Conservation (phyloP, 2,888 invertebrate species). For the Rotaria sp. region DNA sequence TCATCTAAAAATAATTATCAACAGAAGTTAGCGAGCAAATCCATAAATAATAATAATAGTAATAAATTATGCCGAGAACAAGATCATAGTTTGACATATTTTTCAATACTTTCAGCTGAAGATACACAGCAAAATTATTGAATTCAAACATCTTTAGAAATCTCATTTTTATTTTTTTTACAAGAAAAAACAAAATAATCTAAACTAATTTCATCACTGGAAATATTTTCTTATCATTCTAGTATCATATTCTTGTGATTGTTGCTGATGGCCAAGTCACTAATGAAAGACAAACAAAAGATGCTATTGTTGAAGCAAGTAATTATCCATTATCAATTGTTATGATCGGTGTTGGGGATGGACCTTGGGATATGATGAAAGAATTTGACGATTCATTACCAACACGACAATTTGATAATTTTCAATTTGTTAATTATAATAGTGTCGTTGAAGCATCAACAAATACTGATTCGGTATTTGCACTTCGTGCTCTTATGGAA, state of each 20-base stretch:
- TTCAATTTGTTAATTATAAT: constrained; percentile 59
- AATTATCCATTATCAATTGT: constrained; percentile 58
- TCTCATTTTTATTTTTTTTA: background rate
- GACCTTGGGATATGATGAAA: constrained; percentile 59
- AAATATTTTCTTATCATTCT: constrained; percentile 49
- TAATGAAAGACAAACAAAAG: constrained; percentile 55
- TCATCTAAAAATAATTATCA: too few species aligned
- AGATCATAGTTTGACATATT: too few species aligned
- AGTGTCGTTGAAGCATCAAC: constrained; percentile 49
- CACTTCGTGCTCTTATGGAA: constrained; percentile 58
- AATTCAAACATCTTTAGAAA: too few species aligned
- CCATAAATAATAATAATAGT: too few species aligned
- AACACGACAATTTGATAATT: constrained; percentile 58
- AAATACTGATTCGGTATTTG: constrained; percentile 47
- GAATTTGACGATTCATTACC: constrained; percentile 59
- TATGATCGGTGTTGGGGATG: constrained; percentile 59
- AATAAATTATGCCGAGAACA: too few species aligned
- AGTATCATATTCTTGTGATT: constrained; percentile 59
- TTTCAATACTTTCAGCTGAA: too few species aligned
- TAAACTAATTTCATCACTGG: background rate
- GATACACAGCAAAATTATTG: too few species aligned
- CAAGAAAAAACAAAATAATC: background rate
- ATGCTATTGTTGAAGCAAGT: constrained; percentile 58
- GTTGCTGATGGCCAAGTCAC: constrained; percentile 59
- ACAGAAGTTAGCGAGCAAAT: too few species aligned